Conservation (phyloP, 2,888 invertebrate genomes). For the Ischnura elegans region DNA sequence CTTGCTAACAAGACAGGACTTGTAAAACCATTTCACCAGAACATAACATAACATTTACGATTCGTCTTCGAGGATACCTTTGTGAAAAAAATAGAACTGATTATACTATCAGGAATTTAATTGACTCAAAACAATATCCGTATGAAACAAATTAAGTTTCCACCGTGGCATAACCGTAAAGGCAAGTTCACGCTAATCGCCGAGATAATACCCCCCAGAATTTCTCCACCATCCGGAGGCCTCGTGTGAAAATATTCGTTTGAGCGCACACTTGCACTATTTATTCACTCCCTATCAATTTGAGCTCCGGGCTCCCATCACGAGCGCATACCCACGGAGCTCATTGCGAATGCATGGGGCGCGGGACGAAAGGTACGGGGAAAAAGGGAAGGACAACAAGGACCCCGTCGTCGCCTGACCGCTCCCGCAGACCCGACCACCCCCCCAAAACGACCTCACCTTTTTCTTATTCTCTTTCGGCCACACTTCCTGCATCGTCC, state of each 20-base stretch:
- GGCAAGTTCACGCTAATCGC: slow-evolving; percentile 15
- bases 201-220: neutral
- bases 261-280: slow-evolving; percentile 59
- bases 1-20: no score
- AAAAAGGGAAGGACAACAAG: neutral
- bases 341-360: slow-evolving; percentile 62
- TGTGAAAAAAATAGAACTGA: no score
- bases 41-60: no score
- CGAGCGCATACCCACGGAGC: slow-evolving; percentile 11
- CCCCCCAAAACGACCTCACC: neutral
- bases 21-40: no score
- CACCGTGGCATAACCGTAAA: neutral
- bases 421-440: neutral
- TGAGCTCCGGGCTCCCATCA: neutral
- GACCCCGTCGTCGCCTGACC: neutral
- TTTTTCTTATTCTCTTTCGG: neutral
- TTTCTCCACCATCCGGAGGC: neutral
- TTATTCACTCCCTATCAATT: slow-evolving; percentile 60
- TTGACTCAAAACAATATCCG: neutral
- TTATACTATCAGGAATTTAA: neutral
- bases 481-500: neutral
- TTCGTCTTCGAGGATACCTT: no score
- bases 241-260: slow-evolving; percentile 52
- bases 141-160: neutral
- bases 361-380: neutral